These are phyloP conservation scores for Caenorhabditis sinica DNA, from an alignment of 2,888 invertebrate species.

Conservation along the genomic window DNA sequence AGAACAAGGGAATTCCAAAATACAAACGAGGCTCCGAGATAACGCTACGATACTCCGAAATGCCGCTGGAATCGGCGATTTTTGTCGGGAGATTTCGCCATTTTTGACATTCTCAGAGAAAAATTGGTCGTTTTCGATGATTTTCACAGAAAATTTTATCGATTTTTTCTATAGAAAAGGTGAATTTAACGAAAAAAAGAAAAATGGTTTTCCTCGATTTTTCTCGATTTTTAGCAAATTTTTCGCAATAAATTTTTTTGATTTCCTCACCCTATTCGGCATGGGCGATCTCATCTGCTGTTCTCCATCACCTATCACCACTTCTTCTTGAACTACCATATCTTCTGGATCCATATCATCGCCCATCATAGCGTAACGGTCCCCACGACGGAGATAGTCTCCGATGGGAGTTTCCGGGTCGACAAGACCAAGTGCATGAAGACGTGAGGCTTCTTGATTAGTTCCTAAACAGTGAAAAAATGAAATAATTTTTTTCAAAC, in stretches of 20 bases:
- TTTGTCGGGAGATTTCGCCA: background rate
- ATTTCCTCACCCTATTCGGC: background rate
- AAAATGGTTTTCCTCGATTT: no score
- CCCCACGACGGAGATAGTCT: constrained; percentile 27
- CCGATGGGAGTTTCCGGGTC: constrained; percentile 25
- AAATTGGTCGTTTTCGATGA: no score
- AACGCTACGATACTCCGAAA: background rate
- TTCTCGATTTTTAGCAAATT: no score
- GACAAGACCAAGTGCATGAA: constrained; percentile 15
- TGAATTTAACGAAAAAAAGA: no score
- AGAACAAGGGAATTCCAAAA: no score
- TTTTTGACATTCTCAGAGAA: background rate
- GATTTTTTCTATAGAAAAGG: no score
- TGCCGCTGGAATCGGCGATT: background rate
- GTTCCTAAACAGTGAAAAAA: constrained; percentile 21
- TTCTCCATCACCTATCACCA: constrained; percentile 33
- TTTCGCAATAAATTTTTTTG: background rate
- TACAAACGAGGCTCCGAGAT: background rate
- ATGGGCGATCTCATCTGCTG: background rate
- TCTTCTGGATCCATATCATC: constrained; percentile 4
- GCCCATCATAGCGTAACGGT: background rate
- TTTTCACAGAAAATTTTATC: no score
- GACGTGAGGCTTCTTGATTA: constrained; percentile 21
- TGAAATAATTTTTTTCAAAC: background rate
- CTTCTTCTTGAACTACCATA: constrained; percentile 45